Base-by-base conservation (phyloP, 2,888 invertebrate genomes). In the Eurytoma californica region DNA sequence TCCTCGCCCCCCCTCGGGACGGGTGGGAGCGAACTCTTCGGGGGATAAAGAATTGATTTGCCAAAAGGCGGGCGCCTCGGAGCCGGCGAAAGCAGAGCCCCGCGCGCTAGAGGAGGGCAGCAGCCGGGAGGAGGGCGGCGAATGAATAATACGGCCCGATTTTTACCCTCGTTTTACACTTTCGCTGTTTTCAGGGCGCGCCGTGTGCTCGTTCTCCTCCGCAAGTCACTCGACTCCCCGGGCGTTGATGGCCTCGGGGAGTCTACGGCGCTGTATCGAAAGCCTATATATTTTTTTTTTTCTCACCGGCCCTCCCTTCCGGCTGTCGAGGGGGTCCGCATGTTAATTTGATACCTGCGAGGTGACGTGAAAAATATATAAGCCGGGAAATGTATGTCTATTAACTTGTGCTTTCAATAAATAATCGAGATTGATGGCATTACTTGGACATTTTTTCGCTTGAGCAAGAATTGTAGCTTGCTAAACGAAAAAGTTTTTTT, bases 1-100 rank as follows among this genome's bases (percentile, higher is more conserved):
- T 9, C 39, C 7, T 9, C 39, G 9, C 51, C 51, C 39, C 9
- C 51, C 51, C 24, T 2, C 24, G 24, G 24, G 24, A 2, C 1
- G 5, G 61, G 30, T 61, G 18, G 18, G 12, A 63, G 14, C 16
- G 61, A 60, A 70, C 24, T 72, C 61, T 49, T 18, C 7, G 61
- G n/a, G 72, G 72, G 51, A 72, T 72, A 72, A 60, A 72, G 72
- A 72, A 72, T 72, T 72, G 72, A 72, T 72, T 72, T 13, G 61
- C 61, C 72, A 72, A 72, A 72, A 61, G 60, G 72, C 61, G 61
- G 28, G n/a, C 72, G 24, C 24, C 24, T 24, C 13, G 18, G 13
- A 63, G 47, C 39, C 47, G 39, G 24, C 24, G 30, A 61, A 30
- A 61, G 49, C 14, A 61, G 28, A 61, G 49, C 14, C 16, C 61